These are phyloP conservation scores for Caenorhabditis wallacei DNA, from an alignment of 2,888 invertebrate genomes.

Conservation along the genomic window DNA sequence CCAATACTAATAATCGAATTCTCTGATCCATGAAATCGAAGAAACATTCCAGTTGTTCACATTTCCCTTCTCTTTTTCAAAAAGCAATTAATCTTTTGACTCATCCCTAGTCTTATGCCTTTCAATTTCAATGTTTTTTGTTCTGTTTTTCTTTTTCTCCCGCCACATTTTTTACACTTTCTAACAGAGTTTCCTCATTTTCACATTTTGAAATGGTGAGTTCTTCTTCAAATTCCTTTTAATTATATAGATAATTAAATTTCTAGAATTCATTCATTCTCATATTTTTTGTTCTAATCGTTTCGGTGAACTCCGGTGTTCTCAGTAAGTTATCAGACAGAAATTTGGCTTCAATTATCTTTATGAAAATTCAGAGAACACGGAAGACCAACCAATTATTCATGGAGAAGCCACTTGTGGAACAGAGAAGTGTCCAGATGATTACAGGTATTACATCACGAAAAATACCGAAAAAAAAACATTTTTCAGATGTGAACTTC, in stretches of 20 bases:
- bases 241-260: neutral
- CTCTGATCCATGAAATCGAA: neutral
- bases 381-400: slow-evolving; percentile 30
- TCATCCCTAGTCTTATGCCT: slow-evolving; percentile 27
- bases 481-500: slow-evolving; percentile 24
- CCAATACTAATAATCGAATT: neutral
- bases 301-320: slow-evolving; percentile 23
- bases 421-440: slow-evolving; percentile 26
- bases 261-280: slow-evolving; percentile 9
- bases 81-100: slow-evolving; percentile 49
- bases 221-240: neutral
- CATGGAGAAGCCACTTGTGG: slow-evolving; percentile 17
- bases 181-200: neutral
- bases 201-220: slow-evolving; percentile 19
- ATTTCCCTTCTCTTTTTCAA: slow-evolving; percentile 1
- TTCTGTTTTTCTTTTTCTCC: slow-evolving; percentile 2
- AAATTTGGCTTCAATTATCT: neutral
- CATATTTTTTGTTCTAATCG: neutral
- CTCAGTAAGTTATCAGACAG: slow-evolving; percentile 24
- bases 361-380: slow-evolving; percentile 22
- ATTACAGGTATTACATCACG: slow-evolving; percentile 26
- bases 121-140: slow-evolving; percentile 13
- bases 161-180: neutral
- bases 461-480: neutral
- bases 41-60: slow-evolving; percentile 25